Evolutionary conservation across 2,888 invertebrate genomes (phyloP).

Genomic region (Boloria euphrosyne): DNA sequence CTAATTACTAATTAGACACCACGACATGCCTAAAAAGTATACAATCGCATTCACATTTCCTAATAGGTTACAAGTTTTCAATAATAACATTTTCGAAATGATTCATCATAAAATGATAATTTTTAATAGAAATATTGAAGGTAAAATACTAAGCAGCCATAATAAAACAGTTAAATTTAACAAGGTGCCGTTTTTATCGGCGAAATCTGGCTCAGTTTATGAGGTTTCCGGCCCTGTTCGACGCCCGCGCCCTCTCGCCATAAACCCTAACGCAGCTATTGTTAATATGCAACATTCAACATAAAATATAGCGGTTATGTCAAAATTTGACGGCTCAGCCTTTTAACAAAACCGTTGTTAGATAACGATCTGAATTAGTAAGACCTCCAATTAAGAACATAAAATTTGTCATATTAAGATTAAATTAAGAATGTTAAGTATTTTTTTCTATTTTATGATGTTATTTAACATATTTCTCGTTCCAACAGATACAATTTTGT

Average conservation of each 20-base stretch:
- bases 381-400: conserved; percentile 30
- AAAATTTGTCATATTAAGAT: conserved; percentile 31
- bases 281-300: conserved; percentile 57
- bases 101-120: conserved; percentile 42
- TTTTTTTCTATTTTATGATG: conserved; percentile 2
- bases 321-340: conserved; percentile 53
- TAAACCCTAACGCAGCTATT: conserved; percentile 61
- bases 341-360: conserved; percentile 37
- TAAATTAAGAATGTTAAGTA: conserved; percentile 13
- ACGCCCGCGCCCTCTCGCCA: conserved; percentile 52
- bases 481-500: background rate
- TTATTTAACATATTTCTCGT: conserved; percentile 14
- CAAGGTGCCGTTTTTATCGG: conserved; percentile 76
- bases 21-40: conserved; percentile 19
- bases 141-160: conserved; percentile 68
- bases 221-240: conserved; percentile 68
- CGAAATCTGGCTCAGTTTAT: conserved; percentile 73
- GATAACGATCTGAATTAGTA: conserved; percentile 39
- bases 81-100: conserved; percentile 14
- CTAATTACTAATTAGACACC: conserved; percentile 29
- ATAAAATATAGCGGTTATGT: conserved; percentile 63
- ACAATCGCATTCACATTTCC: background rate
- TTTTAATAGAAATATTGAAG: conserved; percentile 53
- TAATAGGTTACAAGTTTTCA: conserved; percentile 8
- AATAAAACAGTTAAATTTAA: conserved; percentile 76